Conservation (phyloP, 2,113 vertebrate species). For the Physeter macrocephalus region DNA sequence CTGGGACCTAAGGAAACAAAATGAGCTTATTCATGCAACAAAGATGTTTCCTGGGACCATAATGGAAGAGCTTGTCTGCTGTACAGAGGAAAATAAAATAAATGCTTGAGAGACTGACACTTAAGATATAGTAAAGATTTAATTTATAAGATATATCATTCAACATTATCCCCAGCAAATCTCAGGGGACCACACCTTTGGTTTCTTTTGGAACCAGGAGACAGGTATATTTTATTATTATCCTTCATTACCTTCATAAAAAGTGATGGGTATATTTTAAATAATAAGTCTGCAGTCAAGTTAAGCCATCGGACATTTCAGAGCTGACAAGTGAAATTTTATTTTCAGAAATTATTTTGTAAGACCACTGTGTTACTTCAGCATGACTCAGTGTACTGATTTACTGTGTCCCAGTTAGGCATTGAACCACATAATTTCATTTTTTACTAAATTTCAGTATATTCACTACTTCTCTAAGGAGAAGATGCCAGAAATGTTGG, state of each 20-base stretch:
- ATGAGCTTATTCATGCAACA: neutral
- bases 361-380: neutral
- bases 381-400: neutral
- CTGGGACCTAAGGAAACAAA: neutral
- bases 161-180: neutral
- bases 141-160: neutral
- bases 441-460: neutral
- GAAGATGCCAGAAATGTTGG: neutral
- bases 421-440: neutral
- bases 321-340: neutral
- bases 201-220: neutral
- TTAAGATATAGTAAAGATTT: neutral
- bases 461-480: neutral
- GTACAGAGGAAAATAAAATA: neutral
- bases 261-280: neutral
- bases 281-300: neutral
- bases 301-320: neutral
- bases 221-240: neutral
- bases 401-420: neutral
- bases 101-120: neutral
- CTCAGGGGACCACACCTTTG: neutral
- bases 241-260: neutral
- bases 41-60: neutral
- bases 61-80: neutral
- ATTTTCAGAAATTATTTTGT: conserved; percentile 15